These are phyloP conservation scores for Prostheceraeus crozeri DNA, from an alignment of 2,888 invertebrate species.

Conservation along the genomic window DNA sequence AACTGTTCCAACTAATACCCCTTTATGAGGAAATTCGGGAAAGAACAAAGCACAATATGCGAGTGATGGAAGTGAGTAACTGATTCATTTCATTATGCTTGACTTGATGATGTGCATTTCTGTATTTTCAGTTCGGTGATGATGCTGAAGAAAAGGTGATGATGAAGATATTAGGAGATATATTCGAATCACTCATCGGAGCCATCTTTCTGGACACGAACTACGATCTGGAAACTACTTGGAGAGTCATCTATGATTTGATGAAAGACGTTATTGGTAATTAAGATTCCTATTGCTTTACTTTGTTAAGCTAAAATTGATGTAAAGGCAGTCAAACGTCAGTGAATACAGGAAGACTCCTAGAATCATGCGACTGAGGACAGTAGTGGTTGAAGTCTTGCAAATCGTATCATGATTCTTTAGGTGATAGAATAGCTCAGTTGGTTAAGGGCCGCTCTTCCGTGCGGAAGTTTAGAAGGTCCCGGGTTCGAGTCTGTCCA, in stretches of 20 bases:
- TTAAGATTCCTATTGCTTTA: too few species aligned
- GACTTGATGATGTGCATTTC: slow-evolving; percentile 2
- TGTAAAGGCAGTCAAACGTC: too few species aligned
- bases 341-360: too few species aligned
- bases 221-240: slow-evolving; percentile 74
- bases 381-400: too few species aligned
- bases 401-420: too few species aligned
- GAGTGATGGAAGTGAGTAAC: neutral
- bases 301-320: too few species aligned
- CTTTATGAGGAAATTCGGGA: slow-evolving; percentile 14
- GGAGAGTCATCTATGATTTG: slow-evolving; percentile 74
- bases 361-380: too few species aligned
- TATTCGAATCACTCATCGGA: slow-evolving; percentile 95
- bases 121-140: slow-evolving; percentile 30
- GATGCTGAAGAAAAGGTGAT: slow-evolving; percentile 84
- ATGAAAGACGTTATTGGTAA: too few species aligned
- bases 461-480: too few species aligned
- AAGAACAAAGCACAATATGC: slow-evolving; percentile 11
- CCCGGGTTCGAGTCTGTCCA: too few species aligned
- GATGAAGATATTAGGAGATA: slow-evolving; percentile 94
- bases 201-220: slow-evolving; percentile 86
- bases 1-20: slow-evolving; percentile 54
- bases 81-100: slow-evolving; percentile 10
- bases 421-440: too few species aligned
- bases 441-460: too few species aligned